Conservation (phyloP, 1,140 invertebrate genomes). For the Gonioctena quinquepunctata region DNA sequence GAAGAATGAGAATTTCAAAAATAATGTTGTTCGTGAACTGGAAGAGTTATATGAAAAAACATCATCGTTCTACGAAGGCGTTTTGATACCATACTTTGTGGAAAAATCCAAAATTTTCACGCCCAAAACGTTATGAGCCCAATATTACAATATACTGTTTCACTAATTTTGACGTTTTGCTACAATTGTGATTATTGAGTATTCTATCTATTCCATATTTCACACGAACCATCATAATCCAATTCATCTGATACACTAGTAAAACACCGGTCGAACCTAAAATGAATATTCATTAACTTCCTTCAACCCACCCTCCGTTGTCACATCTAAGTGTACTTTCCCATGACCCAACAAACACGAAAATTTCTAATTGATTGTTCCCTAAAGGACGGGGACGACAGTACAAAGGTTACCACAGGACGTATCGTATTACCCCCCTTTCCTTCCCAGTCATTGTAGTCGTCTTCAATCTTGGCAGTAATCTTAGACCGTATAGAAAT, state of each 20-base stretch:
- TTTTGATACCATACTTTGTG: no score
- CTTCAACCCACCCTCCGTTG: neutral
- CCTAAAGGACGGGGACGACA: constrained; percentile 3
- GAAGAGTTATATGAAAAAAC: no score
- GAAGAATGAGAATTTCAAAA: no score
- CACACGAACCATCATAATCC: neutral
- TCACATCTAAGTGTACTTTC: constrained; percentile 7
- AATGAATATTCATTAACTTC: constrained; percentile 1
- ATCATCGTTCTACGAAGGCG: no score
- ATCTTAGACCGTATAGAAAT: constrained; percentile 22
- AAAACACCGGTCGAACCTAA: neutral
- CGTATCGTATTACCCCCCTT: constrained; percentile 19
- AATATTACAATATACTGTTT: no score
- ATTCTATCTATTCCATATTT: neutral
- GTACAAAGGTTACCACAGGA: constrained; percentile 24
- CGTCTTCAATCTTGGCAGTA: constrained; percentile 13
- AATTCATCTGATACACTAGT: neutral
- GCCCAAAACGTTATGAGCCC: no score
- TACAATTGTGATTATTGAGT: neutral
- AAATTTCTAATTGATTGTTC: constrained; percentile 1
- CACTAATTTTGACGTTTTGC: no score
- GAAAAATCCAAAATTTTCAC: no score
- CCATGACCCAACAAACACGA: neutral
- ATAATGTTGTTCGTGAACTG: no score
- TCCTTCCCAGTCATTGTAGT: neutral